Percentiles rank a stretch among this genome's conserved stretches.
These are phyloP conservation scores for Hippasteria phrygiana DNA, from an alignment of 53 echinoderm and acorn worm genomes.

Conservation along the genomic window DNA sequence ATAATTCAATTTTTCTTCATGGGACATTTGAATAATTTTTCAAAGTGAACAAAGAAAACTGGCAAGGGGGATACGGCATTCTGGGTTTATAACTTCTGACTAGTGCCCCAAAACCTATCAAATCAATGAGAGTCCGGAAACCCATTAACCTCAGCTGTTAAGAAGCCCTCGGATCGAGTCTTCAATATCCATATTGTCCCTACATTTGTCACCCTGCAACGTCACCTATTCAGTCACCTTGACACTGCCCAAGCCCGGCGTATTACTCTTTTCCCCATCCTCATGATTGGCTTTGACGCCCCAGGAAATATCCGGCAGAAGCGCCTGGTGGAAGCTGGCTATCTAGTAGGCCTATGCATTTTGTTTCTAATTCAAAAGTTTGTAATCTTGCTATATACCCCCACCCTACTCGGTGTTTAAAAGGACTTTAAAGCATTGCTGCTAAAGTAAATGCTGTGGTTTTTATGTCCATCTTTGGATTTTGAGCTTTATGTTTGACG, in stretches of 20 bases:
- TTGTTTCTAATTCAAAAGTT: no score
- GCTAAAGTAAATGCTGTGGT: no score
- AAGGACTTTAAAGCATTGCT: no score
- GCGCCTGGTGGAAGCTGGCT: no score
- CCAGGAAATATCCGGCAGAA: background rate
- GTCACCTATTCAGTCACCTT: slow-evolving; percentile 8
- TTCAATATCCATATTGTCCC: slow-evolving; percentile 16
- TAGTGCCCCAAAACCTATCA: background rate
- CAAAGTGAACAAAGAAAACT: no score
- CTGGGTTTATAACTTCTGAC: background rate
- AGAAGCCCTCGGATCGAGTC: background rate
- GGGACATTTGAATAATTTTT: no score
- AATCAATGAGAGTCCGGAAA: background rate
- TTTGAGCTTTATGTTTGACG: no score
- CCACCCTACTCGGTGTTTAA: no score
- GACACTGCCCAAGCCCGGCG: background rate
- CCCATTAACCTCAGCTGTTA: slow-evolving; percentile 25
- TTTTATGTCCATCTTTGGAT: no score
- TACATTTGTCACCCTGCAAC: background rate
- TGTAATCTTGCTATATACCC: no score
- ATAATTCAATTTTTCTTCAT: no score
- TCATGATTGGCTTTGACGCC: slow-evolving; percentile 39
- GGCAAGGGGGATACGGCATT: background rate
- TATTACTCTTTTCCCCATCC: slow-evolving; percentile 1
- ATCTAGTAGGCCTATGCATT: no score